Conservation (phyloP, 1,140 invertebrate genomes). For the Zaprionus ornatus region DNA sequence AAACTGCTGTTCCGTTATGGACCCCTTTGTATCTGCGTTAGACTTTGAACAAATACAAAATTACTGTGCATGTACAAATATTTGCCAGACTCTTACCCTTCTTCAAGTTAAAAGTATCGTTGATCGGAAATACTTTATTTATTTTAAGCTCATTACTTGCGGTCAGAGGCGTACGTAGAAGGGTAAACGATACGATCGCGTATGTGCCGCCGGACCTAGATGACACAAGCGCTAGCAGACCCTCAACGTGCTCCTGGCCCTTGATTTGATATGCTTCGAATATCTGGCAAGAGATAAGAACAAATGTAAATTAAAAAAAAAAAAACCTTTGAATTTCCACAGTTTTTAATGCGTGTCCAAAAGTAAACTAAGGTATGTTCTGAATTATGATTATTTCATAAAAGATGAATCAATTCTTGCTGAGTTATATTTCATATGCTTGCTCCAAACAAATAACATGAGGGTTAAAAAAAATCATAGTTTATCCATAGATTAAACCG, state of each 20-base stretch:
- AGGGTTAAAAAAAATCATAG: background rate
- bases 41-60: slow-evolving; percentile 25
- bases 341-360: background rate
- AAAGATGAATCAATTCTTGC: background rate
- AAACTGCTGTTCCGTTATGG: slow-evolving; percentile 71
- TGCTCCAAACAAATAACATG: background rate
- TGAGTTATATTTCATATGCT: background rate
- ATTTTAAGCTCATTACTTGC: slow-evolving; percentile 87
- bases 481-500: no score
- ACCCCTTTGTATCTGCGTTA: slow-evolving; percentile 55
- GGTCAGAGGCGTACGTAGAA: slow-evolving; percentile 85
- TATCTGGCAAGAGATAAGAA: slow-evolving; percentile 48
- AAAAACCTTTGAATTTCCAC: background rate
- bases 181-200: slow-evolving; percentile 88
- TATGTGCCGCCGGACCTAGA: slow-evolving; percentile 85
- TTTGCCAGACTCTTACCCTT: slow-evolving; percentile 84
- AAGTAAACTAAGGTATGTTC: background rate
- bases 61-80: background rate
- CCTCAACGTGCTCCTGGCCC: slow-evolving; percentile 78
- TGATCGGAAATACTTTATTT: slow-evolving; percentile 88
- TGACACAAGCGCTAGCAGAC: slow-evolving; percentile 88
- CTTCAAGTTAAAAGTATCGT: slow-evolving; percentile 88
- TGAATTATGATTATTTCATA: background rate
- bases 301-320: background rate
- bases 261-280: slow-evolving; percentile 82